Evolutionary conservation across 2,113 vertebrate species (phyloP).

Genomic region (Oenanthe oenanthe): DNA sequence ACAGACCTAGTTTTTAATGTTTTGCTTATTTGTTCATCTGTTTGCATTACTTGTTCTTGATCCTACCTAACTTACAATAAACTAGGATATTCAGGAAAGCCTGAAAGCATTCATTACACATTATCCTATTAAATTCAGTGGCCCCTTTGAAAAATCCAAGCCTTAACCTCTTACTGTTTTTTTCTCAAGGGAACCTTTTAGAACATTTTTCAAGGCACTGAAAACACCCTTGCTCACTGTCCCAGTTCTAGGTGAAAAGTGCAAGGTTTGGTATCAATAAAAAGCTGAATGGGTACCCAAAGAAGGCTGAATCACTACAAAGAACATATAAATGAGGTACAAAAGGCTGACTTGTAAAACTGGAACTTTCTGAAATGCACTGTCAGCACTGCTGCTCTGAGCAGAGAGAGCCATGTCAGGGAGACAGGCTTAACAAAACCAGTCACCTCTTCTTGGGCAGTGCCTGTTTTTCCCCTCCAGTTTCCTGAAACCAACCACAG

Average conservation of each 20-base stretch:
- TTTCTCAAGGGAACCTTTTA: background rate
- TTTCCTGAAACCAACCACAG: background rate
- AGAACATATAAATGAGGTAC: background rate
- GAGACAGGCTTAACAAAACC: background rate
- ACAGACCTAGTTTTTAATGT: background rate
- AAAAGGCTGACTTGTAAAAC: background rate
- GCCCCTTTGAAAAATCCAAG: background rate
- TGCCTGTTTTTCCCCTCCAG: background rate
- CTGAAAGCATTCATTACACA: background rate
- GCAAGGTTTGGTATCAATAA: background rate
- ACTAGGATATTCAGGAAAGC: background rate
- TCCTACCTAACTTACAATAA: background rate
- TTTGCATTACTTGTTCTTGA: background rate
- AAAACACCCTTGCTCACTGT: background rate
- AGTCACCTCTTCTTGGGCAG: background rate
- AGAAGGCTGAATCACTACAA: background rate
- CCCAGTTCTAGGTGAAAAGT: background rate
- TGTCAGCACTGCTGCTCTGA: background rate
- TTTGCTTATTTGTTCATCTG: background rate
- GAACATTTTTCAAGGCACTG: background rate
- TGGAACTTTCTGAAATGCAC: background rate
- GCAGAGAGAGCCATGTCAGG: background rate
- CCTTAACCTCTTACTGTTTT: background rate
- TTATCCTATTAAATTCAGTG: slow-evolving; percentile 25
- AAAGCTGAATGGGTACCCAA: background rate